These are phyloP conservation scores for Gymnogyps californianus DNA, from an alignment of 2,113 vertebrate species.

Conservation along the genomic window DNA sequence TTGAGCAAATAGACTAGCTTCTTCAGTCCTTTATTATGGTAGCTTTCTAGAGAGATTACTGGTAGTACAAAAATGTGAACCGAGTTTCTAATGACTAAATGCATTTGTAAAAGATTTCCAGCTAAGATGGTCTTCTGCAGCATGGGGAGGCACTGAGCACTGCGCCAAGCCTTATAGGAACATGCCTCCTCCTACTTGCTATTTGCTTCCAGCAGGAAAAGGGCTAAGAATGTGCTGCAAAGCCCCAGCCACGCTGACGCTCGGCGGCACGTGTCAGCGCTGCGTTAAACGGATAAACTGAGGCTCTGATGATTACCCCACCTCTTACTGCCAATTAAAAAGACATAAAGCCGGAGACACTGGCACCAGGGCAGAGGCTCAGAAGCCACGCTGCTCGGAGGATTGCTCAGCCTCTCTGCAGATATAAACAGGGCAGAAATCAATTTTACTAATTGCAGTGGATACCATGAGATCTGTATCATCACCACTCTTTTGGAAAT, in stretches of 20 bases:
- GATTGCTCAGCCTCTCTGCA: rapidly evolving
- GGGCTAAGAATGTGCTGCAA: background rate
- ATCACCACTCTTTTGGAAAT: background rate
- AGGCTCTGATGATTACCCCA: background rate
- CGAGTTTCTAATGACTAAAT: background rate
- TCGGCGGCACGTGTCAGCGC: rapidly evolving
- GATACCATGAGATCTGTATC: slow-evolving; percentile 21
- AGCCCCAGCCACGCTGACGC: rapidly evolving
- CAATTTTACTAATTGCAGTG: slow-evolving; percentile 6
- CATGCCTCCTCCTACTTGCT: background rate
- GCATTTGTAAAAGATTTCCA: background rate
- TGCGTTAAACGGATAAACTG: rapidly evolving
- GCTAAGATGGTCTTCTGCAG: background rate
- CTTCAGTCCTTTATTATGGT: background rate
- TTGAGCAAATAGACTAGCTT: background rate
- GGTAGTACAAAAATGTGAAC: background rate
- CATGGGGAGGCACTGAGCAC: background rate
- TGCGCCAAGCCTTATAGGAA: background rate
- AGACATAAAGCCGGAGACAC: background rate
- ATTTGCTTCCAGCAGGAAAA: background rate
- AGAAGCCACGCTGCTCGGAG: background rate
- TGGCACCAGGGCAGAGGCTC: background rate
- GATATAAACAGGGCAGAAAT: slow-evolving; percentile 1
- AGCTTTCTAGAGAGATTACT: background rate
- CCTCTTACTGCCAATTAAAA: background rate